Evolutionary conservation across 2,797 vertebrate species (phyloP), one percentile per base, ranked within the genome.

Genomic region (Carduelis carduelis): DNA sequence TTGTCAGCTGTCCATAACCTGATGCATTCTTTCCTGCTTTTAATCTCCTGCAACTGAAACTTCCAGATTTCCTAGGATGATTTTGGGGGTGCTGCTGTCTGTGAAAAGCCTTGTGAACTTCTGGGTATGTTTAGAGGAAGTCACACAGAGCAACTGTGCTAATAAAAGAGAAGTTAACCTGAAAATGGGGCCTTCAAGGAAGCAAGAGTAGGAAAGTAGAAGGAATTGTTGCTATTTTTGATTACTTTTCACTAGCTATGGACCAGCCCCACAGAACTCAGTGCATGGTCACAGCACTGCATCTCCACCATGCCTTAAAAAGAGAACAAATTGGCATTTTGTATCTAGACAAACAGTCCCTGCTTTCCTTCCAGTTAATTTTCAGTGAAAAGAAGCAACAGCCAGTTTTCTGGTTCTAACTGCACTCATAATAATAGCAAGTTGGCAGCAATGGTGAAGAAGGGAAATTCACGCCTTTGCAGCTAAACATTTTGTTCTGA

Each of bases 211-310:
- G 23, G 32, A 49, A 64, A 19, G 9, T 6, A 32, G n/a, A 63
- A 93, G 50, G 39, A 72, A 26, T 10, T 22, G 21, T 41, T 83
- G 65, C 26, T 35, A 3, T 27, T 41, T 65, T 13, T 41, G 22
- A 30, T 69, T 55, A 47, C 19, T 52, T 43, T 49, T 21, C 14
- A 15, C 3, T 14, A 19, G 9, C 19, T 24, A 0, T 86, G 35
- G 34, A 55, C 30, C 53, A 68, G 8, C 76, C 43, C 26, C n/a
- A 11, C 35, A 18, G 32, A 69, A 21, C 20, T 50, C 37, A 6
- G 15, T 2, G 1, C 2, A 0, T 20, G 26, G 22, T 50, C n/a
- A 8, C 0, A 0, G 20, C 44, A 0, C 27, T 47, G 41, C 35
- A 23, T 68, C 37, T 34, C n/a, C 52, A n/a, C 27, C 5, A 0